phyloP scores from a whole-genome alignment of 2,888 invertebrate genomes.

The Cactoblastis cactorum region DNA sequence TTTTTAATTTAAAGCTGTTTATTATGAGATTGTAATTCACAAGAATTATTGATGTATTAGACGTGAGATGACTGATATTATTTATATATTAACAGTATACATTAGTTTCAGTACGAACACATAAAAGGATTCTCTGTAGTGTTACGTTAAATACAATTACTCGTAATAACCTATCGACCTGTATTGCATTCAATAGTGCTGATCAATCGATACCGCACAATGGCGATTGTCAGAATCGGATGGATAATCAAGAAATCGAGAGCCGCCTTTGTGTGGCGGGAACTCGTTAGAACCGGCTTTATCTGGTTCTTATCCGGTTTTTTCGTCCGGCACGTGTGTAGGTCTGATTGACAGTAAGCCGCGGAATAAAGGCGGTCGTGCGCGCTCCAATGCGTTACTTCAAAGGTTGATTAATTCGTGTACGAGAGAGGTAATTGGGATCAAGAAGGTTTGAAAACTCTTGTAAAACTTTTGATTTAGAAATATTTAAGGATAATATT shows the following conservation, averaged over 20 bases:
- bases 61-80: no score
- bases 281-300: conserved; percentile 19
- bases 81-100: no score
- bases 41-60: no score
- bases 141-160: not conserved
- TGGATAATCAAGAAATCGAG: conserved; percentile 14
- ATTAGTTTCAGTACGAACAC: no score
- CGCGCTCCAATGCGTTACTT: conserved; percentile 1
- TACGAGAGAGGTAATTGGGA: not conserved
- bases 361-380: conserved; percentile 40
- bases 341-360: conserved; percentile 61
- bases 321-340: conserved; percentile 36
- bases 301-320: conserved; percentile 23
- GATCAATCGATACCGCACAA: conserved; percentile 9
- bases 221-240: conserved; percentile 11
- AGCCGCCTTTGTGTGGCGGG: conserved; percentile 16
- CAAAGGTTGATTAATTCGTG: conserved; percentile 9
- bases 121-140: no score
- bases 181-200: not conserved
- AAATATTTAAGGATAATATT: not conserved
- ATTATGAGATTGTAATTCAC: not conserved
- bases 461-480: not conserved
- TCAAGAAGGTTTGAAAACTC: not conserved
- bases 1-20: not conserved
- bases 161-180: not conserved